These are phyloP conservation scores for Saccopteryx leptura DNA, from an alignment of 2,113 vertebrate genomes.

Conservation along the genomic window DNA sequence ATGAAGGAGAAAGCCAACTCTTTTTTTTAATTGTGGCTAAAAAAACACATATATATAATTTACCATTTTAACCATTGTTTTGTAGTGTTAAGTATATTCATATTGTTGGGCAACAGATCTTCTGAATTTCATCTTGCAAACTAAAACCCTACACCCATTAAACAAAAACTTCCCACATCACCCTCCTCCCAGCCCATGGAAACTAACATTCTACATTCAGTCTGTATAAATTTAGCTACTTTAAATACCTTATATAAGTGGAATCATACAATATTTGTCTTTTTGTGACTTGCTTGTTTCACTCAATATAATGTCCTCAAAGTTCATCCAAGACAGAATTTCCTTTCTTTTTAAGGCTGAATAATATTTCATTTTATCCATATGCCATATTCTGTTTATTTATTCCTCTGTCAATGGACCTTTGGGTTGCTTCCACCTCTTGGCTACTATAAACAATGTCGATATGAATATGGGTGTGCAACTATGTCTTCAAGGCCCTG, in stretches of 20 bases:
- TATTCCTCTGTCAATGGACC: not conserved
- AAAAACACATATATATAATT: conserved; percentile 1
- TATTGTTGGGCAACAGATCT: not conserved
- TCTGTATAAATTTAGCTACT: conserved; percentile 2
- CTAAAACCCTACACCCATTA: not conserved
- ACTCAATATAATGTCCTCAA: not conserved
- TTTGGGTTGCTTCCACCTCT: not conserved
- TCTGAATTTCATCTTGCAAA: not conserved
- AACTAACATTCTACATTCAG: not conserved
- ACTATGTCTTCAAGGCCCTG: conserved; percentile 1
- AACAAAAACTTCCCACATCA: not conserved
- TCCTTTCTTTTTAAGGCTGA: not conserved
- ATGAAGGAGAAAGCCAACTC: conserved; percentile 13
- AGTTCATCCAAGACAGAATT: not conserved
- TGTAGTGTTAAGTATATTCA: not conserved
- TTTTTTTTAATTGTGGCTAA: not conserved
- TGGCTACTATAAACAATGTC: not conserved
- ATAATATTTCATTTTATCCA: not conserved
- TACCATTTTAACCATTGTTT: not conserved
- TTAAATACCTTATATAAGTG: not conserved
- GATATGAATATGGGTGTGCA: not conserved
- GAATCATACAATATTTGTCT: conserved; percentile 4
- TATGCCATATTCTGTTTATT: not conserved
- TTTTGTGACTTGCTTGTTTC: conserved; percentile 13
- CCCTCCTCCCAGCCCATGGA: not conserved